phyloP scores from a whole-genome alignment of 2,888 invertebrate genomes.

The Hemaris fuciformis region DNA sequence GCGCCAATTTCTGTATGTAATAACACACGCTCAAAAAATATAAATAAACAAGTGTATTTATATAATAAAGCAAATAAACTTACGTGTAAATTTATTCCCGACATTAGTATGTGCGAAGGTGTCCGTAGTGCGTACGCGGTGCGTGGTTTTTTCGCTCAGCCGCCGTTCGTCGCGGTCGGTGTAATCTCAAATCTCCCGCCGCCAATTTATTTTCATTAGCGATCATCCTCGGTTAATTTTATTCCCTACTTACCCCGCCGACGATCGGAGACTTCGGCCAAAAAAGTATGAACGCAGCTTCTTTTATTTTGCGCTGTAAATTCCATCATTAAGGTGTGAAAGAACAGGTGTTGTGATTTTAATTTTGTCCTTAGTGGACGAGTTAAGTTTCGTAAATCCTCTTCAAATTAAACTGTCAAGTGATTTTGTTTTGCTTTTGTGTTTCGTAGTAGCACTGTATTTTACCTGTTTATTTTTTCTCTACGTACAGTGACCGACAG shows the following conservation, averaged over 20 bases:
- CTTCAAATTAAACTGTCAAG: too few species aligned
- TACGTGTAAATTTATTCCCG: too few species aligned
- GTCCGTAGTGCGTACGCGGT: conserved; percentile 43
- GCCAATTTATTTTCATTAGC: conserved; percentile 85
- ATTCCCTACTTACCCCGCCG: conserved; percentile 80
- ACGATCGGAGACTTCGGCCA: conserved; percentile 59
- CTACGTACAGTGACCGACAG: too few species aligned
- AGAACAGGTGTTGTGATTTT: background rate
- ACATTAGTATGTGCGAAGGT: background rate
- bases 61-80: too few species aligned
- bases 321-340: background rate
- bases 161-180: conserved; percentile 58
- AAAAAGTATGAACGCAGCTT: conserved; percentile 49
- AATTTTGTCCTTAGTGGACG: background rate
- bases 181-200: conserved; percentile 81
- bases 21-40: too few species aligned
- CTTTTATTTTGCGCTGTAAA: conserved; percentile 3
- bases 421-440: too few species aligned
- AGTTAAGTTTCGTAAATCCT: too few species aligned
- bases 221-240: conserved; percentile 85
- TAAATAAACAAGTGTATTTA: too few species aligned
- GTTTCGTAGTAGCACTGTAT: too few species aligned
- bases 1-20: too few species aligned
- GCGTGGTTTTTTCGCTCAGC: conserved; percentile 46
- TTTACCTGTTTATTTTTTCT: too few species aligned